Evolutionary conservation across 2,888 invertebrate genomes (phyloP).

Genomic region (Scotopteryx bipunctaria): DNA sequence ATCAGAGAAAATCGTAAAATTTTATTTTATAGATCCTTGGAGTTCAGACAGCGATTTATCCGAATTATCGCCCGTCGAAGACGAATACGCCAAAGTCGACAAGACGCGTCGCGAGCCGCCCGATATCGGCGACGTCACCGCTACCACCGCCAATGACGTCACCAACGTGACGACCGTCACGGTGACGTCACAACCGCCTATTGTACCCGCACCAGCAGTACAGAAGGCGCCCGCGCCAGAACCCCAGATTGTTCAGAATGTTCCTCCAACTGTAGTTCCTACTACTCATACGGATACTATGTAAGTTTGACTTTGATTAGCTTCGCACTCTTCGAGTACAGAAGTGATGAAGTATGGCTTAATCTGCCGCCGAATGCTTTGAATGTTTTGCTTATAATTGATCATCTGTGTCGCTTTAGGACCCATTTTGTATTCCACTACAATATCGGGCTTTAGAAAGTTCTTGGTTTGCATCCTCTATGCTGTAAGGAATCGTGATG

Average conservation of each 20-base stretch:
- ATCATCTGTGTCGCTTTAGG: no score
- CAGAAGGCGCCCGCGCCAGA: slow-evolving; percentile 29
- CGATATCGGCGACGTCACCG: slow-evolving; percentile 75
- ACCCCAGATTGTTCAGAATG: slow-evolving; percentile 31
- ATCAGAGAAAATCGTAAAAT: no score
- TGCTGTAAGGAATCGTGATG: no score
- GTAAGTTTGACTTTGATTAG: no score
- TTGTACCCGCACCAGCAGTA: slow-evolving; percentile 15
- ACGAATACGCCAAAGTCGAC: slow-evolving; percentile 78
- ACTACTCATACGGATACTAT: slow-evolving; percentile 43
- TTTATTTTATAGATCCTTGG: slow-evolving; percentile 88
- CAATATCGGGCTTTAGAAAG: no score
- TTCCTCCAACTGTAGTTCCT: slow-evolving; percentile 20
- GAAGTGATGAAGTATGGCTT: no score
- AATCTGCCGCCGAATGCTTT: no score
- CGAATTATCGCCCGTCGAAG: slow-evolving; percentile 91
- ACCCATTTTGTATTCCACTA: no score
- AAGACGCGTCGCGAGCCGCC: slow-evolving; percentile 73
- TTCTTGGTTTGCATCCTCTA: no score
- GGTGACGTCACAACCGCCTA: slow-evolving; percentile 30
- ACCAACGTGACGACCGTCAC: slow-evolving; percentile 20
- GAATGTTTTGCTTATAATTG: no score
- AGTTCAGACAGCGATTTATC: slow-evolving; percentile 94
- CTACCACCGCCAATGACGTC: slow-evolving; percentile 44
- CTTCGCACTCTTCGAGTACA: no score